phyloP scores from a whole-genome alignment of 2,888 invertebrate species.

The Cheiracanthium punctorium region DNA sequence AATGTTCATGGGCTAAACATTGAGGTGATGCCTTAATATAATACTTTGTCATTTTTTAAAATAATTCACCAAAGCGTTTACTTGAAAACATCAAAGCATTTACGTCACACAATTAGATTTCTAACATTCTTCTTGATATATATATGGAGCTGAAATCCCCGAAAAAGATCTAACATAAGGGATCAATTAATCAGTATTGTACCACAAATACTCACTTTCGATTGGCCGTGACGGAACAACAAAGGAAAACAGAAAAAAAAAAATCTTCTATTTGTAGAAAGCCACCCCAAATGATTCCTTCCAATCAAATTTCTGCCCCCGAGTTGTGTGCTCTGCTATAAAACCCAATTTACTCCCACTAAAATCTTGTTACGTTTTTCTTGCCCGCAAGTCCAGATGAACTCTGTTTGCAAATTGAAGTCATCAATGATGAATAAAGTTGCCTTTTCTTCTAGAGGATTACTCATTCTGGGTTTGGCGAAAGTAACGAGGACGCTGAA shows the following conservation, averaged over 20 bases:
- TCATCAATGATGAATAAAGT: not conserved
- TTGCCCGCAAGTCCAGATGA: not conserved
- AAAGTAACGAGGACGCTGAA: too few relatives aligned
- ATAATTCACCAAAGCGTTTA: too few relatives aligned
- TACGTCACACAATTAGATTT: too few relatives aligned
- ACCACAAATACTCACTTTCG: not conserved
- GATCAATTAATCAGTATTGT: not conserved
- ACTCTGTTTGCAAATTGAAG: not conserved
- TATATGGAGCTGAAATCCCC: too few relatives aligned
- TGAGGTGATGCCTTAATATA: too few relatives aligned
- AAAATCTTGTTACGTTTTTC: not conserved
- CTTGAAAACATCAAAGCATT: too few relatives aligned
- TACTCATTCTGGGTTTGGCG: too few relatives aligned
- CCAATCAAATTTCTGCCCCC: not conserved
- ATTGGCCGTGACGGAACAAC: not conserved
- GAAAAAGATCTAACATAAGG: too few relatives aligned
- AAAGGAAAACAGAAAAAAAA: not conserved
- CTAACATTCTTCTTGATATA: too few relatives aligned
- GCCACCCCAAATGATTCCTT: not conserved
- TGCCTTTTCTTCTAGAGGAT: too few relatives aligned
- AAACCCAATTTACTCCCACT: slow-evolving; percentile 1
- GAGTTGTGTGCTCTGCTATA: not conserved
- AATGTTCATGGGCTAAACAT: too few relatives aligned
- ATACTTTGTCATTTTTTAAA: too few relatives aligned
- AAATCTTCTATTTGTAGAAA: not conserved